phyloP scores from a whole-genome alignment of 2,797 vertebrate species.

The Pempheris klunzingeri region DNA sequence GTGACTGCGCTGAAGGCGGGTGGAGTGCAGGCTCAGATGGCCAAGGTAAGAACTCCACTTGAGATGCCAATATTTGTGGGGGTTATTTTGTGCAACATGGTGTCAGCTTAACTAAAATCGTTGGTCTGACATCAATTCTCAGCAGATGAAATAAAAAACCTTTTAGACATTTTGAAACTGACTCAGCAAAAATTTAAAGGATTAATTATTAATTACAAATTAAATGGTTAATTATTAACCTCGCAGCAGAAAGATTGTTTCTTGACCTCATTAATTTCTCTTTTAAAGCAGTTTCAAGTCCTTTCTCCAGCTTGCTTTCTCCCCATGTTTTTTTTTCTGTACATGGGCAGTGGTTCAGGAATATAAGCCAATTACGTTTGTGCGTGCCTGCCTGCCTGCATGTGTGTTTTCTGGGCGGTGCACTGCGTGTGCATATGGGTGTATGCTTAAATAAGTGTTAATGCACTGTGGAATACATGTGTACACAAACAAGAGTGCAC shows the following conservation, averaged over 20 bases:
- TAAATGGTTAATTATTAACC: constrained; percentile 28
- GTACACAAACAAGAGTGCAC: constrained; percentile 39
- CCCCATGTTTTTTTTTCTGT: background rate
- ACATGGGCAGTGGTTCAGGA: constrained; percentile 13
- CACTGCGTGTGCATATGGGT: background rate
- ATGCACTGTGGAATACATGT: constrained; percentile 41
- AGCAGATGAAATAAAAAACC: background rate
- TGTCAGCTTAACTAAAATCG: background rate
- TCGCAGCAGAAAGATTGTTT: constrained; percentile 21
- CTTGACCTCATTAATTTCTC: background rate
- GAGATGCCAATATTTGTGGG: background rate
- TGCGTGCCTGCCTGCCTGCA: background rate
- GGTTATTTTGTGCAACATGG: background rate
- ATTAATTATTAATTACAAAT: constrained; percentile 36
- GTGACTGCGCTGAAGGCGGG: constrained; percentile 91
- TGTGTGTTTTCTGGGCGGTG: background rate
- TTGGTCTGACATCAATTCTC: background rate
- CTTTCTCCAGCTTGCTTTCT: constrained; percentile 6
- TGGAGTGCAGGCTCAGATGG: constrained; percentile 94
- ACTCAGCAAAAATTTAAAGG: constrained; percentile 25
- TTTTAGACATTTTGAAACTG: constrained; percentile 6
- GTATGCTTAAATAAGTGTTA: constrained; percentile 1
- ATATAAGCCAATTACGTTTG: constrained; percentile 48
- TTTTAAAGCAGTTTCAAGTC: background rate
- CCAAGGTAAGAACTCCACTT: constrained; percentile 85